Conservation (phyloP, 2,888 invertebrate genomes). For the Ichneumoninae sp. region DNA sequence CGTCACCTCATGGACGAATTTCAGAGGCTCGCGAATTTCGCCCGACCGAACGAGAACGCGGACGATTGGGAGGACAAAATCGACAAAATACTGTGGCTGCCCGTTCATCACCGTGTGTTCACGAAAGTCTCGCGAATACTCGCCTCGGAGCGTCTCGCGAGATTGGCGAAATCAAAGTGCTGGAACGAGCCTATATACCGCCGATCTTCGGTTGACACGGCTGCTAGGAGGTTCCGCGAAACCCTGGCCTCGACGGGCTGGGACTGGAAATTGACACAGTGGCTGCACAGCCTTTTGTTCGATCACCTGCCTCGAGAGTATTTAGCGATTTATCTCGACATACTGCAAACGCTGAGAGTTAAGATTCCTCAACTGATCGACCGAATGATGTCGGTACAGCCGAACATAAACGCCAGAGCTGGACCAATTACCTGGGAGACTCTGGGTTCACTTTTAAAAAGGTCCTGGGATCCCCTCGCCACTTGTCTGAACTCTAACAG, state of each 20-base stretch:
- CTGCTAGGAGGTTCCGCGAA: conserved; percentile 88
- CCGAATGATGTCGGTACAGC: conserved; percentile 88
- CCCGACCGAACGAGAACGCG: conserved; percentile 86
- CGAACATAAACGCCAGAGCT: conserved; percentile 84
- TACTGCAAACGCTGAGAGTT: conserved; percentile 89
- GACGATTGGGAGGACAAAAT: conserved; percentile 90
- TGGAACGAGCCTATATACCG: conserved; percentile 89
- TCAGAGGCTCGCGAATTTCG: conserved; percentile 88
- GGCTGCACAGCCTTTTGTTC: conserved; percentile 91
- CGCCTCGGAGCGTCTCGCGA: conserved; percentile 88
- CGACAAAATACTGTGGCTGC: conserved; percentile 87
- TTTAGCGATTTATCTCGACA: conserved; percentile 91
- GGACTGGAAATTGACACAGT: conserved; percentile 90
- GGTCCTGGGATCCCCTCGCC: conserved; percentile 91
- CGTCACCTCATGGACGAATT: conserved; percentile 90
- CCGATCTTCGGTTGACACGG: conserved; percentile 89
- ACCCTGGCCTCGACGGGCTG: conserved; percentile 90
- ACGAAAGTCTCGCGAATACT: conserved; percentile 88
- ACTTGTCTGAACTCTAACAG: conserved; percentile 87
- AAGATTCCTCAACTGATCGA: conserved; percentile 91
- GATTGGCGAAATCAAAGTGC: conserved; percentile 87
- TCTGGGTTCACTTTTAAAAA: conserved; percentile 88
- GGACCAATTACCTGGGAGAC: conserved; percentile 87
- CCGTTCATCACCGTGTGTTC: conserved; percentile 88
- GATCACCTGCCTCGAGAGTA: conserved; percentile 89